Base-by-base conservation (phyloP, 2,797 vertebrate genomes). In the Balearica regulorum region DNA sequence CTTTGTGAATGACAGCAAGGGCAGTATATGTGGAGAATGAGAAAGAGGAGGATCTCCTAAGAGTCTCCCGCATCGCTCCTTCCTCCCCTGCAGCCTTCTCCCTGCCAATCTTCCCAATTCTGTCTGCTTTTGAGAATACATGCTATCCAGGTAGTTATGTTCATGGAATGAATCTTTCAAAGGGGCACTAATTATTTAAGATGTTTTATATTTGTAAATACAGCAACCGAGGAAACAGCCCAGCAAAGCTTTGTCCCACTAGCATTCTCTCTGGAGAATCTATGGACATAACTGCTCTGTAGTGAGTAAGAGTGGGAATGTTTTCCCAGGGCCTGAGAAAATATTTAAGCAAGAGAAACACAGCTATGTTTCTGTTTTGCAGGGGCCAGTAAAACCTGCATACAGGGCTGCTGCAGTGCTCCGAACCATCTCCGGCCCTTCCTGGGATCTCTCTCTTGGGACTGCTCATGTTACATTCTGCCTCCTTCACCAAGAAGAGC, bases 381-480 rank as follows among this genome's bases (percentile, higher is more conserved):
- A 93, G 71, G 26, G 87, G 60, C 48, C 51, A 37, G 72, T 82
- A 92, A 95, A 95, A 95, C 65, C 61, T 90, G 94, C 98, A 97
- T 98, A 99, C 99, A 73, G 99, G 99, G 92, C 99, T 99, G 85
- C 99, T 98, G 94, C 99, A 99, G 97, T 99, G 99, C 95, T 99
- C 99, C 0, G 99, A 99, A 87, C 99, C 99, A 21, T 99, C 99
- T 55, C 99, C 99, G 1, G 99, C 98, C 80, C 99, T 98, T 93
- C 99, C 99, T 3, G 99, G 99, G 79, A 99, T 99, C 97, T 99
- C 99, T 92, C 99, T 98, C 96, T 99, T 99, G 1, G 99, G 99
- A 94, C 99, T 99, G 96, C 99, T 99, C 97, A 99, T 98, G 96
- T 99, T 99, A 49, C 99, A 99, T 95, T 99, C 99, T 0, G 99